These are phyloP conservation scores for Carettochelys insculpta DNA, from an alignment of 2,113 vertebrate species.

Conservation along the genomic window DNA sequence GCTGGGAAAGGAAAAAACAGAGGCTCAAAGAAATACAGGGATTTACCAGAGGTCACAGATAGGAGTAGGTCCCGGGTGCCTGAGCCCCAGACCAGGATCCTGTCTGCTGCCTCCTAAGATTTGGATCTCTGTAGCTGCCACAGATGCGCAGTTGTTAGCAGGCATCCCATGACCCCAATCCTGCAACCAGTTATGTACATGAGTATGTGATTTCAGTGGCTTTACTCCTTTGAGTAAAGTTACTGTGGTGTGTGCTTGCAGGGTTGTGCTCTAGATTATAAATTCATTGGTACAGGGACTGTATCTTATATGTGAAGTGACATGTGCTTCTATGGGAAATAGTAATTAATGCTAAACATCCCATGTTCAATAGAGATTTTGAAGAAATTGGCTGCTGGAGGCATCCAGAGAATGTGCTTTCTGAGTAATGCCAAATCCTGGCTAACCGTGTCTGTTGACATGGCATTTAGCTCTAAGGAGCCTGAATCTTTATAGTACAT, in stretches of 20 bases:
- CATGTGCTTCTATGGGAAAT: rapidly evolving
- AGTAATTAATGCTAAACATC: neutral
- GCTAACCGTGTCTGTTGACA: neutral
- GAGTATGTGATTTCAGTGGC: rapidly evolving
- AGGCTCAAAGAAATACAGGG: too few relatives aligned
- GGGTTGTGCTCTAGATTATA: neutral
- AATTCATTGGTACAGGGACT: rapidly evolving
- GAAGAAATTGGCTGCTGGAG: too few relatives aligned
- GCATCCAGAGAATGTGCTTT: neutral
- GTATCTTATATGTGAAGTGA: rapidly evolving
- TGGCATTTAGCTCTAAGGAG: neutral
- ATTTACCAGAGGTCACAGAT: too few relatives aligned
- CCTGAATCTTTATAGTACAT: neutral
- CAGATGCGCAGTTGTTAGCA: too few relatives aligned
- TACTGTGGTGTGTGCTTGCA: rapidly evolving
- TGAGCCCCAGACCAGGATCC: too few relatives aligned
- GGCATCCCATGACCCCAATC: too few relatives aligned
- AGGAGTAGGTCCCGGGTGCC: too few relatives aligned
- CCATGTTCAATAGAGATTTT: too few relatives aligned
- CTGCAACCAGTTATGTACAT: too few relatives aligned
- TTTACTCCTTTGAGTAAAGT: rapidly evolving
- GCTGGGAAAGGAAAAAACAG: too few relatives aligned
- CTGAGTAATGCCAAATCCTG: neutral
- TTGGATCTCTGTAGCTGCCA: too few relatives aligned
- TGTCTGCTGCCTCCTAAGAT: too few relatives aligned